A percentile compares a stretch with the other conserved stretches of the same genome.
These are phyloP conservation scores for Zapornia atra DNA, from an alignment of 2,113 vertebrate species.

Conservation along the genomic window DNA sequence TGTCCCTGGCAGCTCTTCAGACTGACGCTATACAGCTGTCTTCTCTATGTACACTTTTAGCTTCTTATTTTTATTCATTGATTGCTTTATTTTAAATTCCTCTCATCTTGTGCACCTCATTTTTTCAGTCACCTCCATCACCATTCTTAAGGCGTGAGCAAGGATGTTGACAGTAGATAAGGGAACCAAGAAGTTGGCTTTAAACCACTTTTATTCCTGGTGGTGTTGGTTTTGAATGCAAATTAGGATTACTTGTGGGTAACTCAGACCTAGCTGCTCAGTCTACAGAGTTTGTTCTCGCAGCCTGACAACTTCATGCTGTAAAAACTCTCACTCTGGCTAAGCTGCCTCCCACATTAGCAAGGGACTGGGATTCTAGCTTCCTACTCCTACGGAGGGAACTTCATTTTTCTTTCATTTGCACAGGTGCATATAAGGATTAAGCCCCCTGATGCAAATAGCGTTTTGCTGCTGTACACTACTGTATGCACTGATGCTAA, in stretches of 20 bases:
- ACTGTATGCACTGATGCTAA: neutral
- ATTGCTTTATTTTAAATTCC: neutral
- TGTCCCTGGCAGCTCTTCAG: neutral
- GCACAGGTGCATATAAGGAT: neutral
- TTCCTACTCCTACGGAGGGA: neutral
- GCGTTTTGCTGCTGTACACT: neutral
- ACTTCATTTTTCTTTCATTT: neutral
- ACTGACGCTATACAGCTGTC: neutral
- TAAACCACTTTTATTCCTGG: neutral
- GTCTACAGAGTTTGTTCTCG: neutral
- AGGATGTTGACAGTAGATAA: neutral
- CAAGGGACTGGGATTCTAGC: neutral
- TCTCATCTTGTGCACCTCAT: neutral
- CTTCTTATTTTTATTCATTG: neutral
- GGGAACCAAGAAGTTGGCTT: neutral
- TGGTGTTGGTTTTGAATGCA: neutral
- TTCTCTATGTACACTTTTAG: neutral
- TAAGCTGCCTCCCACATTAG: neutral
- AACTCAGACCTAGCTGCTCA: neutral
- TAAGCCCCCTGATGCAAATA: neutral
- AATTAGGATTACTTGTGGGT: neutral
- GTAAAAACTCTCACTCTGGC: neutral
- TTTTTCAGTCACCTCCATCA: neutral
- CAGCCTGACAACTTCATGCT: neutral
- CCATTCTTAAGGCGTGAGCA: neutral